Evolutionary conservation across 2,797 vertebrate genomes (phyloP).

Genomic region (Sebastes matsubarae): DNA sequence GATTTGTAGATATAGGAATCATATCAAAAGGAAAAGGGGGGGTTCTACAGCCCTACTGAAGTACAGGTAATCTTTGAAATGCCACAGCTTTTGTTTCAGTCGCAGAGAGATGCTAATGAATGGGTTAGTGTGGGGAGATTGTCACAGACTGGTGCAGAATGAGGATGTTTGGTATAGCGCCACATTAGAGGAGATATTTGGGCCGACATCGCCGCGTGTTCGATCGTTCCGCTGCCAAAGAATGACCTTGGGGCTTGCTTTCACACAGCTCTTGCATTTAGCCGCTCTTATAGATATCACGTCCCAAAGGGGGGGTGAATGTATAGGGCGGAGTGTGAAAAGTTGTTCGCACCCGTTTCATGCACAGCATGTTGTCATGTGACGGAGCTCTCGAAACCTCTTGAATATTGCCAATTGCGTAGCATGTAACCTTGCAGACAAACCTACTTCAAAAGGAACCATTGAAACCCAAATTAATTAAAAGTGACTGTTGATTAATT

Average conservation of each 20-base stretch:
- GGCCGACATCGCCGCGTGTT: conserved; percentile 49
- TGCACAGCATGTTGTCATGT: conserved; percentile 39
- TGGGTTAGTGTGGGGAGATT: neutral
- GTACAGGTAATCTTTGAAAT: conserved; percentile 63
- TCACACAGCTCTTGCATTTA: conserved; percentile 64
- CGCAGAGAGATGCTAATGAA: conserved; percentile 45
- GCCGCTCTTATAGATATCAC: conserved; percentile 51
- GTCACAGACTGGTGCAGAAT: conserved; percentile 13
- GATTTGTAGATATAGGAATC: conserved; percentile 60
- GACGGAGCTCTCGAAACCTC: conserved; percentile 13
- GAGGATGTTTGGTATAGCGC: conserved; percentile 51
- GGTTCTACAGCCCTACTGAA: conserved; percentile 20
- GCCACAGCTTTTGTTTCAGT: conserved; percentile 56
- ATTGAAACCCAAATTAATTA: neutral
- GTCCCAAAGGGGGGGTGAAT: conserved; percentile 32
- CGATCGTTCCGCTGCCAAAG: conserved; percentile 44
- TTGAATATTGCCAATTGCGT: neutral
- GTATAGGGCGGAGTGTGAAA: conserved; percentile 66
- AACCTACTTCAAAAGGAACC: conserved; percentile 2
- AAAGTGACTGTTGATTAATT: conserved; percentile 23
- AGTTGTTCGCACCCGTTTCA: conserved; percentile 61
- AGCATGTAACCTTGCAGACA: neutral
- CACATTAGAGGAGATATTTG: conserved; percentile 54
- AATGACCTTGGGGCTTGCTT: conserved; percentile 50
- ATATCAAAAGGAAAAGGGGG: conserved; percentile 29